A percentile compares a stretch with the other conserved stretches of the same genome.
These are phyloP conservation scores for Papilio elwesi DNA, from an alignment of 2,888 invertebrate species.

Conservation along the genomic window DNA sequence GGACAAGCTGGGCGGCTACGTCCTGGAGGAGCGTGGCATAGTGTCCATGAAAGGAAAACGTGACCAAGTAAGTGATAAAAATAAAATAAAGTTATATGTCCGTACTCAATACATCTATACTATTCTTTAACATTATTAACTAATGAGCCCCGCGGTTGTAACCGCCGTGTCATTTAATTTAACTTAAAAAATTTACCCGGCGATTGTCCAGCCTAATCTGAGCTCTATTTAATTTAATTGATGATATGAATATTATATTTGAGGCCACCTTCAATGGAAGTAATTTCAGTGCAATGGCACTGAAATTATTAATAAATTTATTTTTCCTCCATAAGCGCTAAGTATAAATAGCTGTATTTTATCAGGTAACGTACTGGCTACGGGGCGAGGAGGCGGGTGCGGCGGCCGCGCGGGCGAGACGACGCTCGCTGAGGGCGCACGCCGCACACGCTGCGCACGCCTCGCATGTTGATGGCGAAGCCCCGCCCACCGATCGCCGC, in stretches of 20 bases:
- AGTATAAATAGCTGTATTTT: neutral
- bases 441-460: constrained; percentile 63
- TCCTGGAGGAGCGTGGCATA: constrained; percentile 89
- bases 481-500: constrained; percentile 62
- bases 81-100: neutral
- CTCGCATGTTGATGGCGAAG: constrained; percentile 74
- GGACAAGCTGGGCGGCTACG: constrained; percentile 89
- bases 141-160: too few species aligned
- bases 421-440: constrained; percentile 70
- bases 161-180: too few species aligned
- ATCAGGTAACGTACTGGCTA: constrained; percentile 90
- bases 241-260: too few species aligned
- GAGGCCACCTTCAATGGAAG: too few species aligned
- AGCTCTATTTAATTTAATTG: too few species aligned
- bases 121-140: too few species aligned
- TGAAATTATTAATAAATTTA: too few species aligned
- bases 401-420: constrained; percentile 81
- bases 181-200: too few species aligned
- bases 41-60: constrained; percentile 94
- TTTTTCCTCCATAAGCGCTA: too few species aligned
- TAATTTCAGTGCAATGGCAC: too few species aligned
- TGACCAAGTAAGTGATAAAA: constrained; percentile 77
- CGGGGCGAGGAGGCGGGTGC: constrained; percentile 88
- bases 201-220: too few species aligned
- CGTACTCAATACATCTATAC: too few species aligned